Evolutionary conservation across 2,888 invertebrate genomes (phyloP).

Genomic region (Dynastes hyllus): DNA sequence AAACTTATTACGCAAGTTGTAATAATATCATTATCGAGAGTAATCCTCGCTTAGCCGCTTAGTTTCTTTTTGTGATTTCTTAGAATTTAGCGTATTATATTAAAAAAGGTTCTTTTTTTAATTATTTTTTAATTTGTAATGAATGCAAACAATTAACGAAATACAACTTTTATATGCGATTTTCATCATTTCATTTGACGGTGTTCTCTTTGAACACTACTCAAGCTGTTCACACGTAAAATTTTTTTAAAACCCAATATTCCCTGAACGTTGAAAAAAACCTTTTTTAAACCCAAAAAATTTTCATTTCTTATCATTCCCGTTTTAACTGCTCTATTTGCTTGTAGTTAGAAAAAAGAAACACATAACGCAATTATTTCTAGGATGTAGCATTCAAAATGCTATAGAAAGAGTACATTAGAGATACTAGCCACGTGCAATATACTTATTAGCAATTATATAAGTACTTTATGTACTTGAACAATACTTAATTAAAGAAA

Average conservation of each 20-base stretch:
- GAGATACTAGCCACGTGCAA: conserved; percentile 36
- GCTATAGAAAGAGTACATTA: conserved; percentile 12
- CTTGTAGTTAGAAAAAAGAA: conserved; percentile 18
- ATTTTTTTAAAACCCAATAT: too few species aligned
- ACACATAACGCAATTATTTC: neutral
- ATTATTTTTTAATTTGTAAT: conserved; percentile 46
- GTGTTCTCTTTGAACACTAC: neutral
- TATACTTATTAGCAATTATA: conserved; percentile 41
- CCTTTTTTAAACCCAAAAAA: too few species aligned
- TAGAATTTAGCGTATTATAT: conserved; percentile 47
- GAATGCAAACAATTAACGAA: conserved; percentile 30
- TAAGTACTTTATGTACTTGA: neutral
- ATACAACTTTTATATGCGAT: conserved; percentile 36
- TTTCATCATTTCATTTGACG: neutral
- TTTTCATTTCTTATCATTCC: neutral
- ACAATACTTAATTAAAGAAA: conserved; percentile 10
- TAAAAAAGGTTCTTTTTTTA: conserved; percentile 38
- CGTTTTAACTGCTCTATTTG: neutral
- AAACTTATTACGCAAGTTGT: neutral
- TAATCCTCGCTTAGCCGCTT: conserved; percentile 61
- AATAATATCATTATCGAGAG: conserved; percentile 13
- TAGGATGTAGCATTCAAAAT: conserved; percentile 1
- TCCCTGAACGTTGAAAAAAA: too few species aligned
- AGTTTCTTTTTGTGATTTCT: conserved; percentile 59
- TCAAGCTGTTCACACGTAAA: too few species aligned